Evolutionary conservation across 2,113 vertebrate species (phyloP).

Genomic region (Tylochromis polylepis): DNA sequence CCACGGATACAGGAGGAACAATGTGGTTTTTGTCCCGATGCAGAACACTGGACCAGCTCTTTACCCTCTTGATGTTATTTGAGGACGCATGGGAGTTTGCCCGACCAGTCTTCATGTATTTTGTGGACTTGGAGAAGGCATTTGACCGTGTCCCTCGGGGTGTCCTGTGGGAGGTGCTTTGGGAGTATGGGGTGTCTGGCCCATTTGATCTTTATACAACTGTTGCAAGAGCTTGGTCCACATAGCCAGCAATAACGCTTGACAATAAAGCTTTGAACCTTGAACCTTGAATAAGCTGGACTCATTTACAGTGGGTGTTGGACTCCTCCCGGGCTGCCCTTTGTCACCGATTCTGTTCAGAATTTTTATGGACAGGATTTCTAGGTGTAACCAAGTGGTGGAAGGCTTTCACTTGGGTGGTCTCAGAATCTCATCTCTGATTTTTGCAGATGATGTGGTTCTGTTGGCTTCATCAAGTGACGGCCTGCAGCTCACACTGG

Average conservation of each 20-base stretch:
- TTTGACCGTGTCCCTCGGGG: neutral
- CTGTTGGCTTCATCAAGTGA: neutral
- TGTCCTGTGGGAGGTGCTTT: neutral
- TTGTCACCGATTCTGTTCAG: neutral
- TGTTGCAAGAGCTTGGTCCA: neutral
- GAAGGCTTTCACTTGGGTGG: neutral
- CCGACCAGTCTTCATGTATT: neutral
- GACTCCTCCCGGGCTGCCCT: neutral
- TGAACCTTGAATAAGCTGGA: no score
- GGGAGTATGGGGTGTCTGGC: neutral
- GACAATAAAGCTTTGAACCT: no score
- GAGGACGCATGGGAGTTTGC: rapidly evolving
- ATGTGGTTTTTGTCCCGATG: neutral
- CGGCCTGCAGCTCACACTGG: neutral
- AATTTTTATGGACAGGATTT: neutral
- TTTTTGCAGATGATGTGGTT: neutral
- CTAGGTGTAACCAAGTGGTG: neutral
- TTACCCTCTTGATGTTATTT: neutral
- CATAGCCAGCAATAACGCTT: neutral
- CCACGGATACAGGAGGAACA: neutral
- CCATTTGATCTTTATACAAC: neutral
- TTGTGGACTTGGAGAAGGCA: neutral
- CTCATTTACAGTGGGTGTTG: neutral
- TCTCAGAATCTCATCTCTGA: neutral
- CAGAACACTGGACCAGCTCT: neutral